Evolutionary conservation across 2,113 vertebrate genomes (phyloP).

Genomic region (Spheniscus mendiculus): DNA sequence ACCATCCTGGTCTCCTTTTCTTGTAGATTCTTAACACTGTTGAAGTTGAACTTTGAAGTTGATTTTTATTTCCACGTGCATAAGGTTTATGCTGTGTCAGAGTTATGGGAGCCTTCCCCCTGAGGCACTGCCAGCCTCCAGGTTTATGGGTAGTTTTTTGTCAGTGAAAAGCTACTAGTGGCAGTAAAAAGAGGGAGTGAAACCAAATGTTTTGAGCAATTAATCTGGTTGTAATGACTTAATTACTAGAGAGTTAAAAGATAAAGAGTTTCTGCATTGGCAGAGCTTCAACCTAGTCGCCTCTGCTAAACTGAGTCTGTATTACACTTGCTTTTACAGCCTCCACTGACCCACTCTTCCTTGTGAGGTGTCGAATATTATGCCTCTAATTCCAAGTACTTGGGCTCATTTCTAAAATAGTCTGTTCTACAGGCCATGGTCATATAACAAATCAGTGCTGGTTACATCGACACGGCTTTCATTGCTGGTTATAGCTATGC

Average conservation of each 20-base stretch:
- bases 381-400: not conserved
- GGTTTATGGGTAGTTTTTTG: not conserved
- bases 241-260: not conserved
- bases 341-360: not conserved
- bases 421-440: not conserved
- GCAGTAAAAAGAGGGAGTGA: not conserved
- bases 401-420: not conserved
- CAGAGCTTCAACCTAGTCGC: not conserved
- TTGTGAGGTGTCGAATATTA: not conserved
- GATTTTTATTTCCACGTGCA: not conserved
- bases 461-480: accelerated
- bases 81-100: not conserved
- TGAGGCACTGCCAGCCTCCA: not conserved
- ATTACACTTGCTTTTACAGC: not conserved
- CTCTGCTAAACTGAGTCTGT: not conserved
- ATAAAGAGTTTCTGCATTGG: not conserved
- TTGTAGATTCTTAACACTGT: not conserved
- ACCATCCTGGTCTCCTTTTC: not conserved
- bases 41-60: not conserved
- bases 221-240: not conserved
- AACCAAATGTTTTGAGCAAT: not conserved
- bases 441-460: not conserved
- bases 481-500: not conserved
- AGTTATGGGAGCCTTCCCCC: not conserved
- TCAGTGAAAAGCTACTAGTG: not conserved